A percentile compares a stretch with the other conserved stretches of the same genome.
Conservation (phyloP, 2,113 vertebrate species). For the Hippopotamus amphibius region DNA sequence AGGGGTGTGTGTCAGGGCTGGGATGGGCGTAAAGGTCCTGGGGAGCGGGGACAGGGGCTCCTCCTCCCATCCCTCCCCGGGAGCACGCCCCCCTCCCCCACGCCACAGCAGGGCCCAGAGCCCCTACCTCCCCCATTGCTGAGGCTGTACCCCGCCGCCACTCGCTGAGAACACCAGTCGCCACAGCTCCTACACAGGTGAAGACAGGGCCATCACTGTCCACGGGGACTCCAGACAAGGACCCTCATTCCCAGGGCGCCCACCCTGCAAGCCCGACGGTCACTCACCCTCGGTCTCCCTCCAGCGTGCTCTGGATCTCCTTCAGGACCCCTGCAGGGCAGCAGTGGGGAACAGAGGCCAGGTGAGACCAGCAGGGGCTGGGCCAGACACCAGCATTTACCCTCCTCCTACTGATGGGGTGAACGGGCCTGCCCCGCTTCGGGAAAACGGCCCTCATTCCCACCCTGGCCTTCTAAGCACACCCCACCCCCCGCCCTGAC, state of each 20-base stretch:
- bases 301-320: slow-evolving; percentile 97
- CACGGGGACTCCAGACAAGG: not conserved
- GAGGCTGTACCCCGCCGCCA: slow-evolving; percentile 80
- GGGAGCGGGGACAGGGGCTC: accelerated
- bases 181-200: slow-evolving; percentile 85
- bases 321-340: slow-evolving; percentile 93
- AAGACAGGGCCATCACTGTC: slow-evolving; percentile 53
- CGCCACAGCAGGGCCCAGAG: not conserved
- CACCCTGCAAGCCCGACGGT: not conserved
- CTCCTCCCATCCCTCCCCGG: not conserved
- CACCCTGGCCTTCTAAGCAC: slow-evolving; percentile 2
- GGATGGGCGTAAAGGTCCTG: not conserved
- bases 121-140: slow-evolving; percentile 88
- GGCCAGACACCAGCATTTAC: not conserved
- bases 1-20: not conserved
- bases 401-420: not conserved
- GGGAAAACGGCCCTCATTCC: not conserved
- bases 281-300: slow-evolving; percentile 93
- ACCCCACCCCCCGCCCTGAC: no score
- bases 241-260: not conserved
- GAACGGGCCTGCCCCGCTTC: not conserved
- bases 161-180: slow-evolving; percentile 83
- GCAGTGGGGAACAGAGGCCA: slow-evolving; percentile 57
- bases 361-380: not conserved
- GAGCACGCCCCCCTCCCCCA: not conserved